These are phyloP conservation scores for Brachirus orientalis DNA, from an alignment of 2,113 vertebrate genomes.

Conservation along the genomic window DNA sequence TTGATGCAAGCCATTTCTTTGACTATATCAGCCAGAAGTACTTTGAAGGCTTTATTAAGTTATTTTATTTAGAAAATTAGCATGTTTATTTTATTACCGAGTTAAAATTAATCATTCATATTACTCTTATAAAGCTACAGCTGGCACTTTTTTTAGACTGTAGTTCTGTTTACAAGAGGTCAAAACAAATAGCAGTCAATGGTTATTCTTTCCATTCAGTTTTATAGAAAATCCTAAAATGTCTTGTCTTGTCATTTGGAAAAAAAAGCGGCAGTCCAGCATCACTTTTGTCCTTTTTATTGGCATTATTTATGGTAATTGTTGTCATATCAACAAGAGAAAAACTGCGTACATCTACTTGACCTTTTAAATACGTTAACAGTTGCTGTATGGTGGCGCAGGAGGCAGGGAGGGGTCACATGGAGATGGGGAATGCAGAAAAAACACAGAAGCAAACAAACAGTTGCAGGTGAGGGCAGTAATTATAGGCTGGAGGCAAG, in stretches of 20 bases:
- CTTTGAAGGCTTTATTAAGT: not conserved
- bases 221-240: too few relatives aligned
- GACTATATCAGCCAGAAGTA: not conserved
- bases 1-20: conserved; percentile 1
- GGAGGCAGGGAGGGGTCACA: conserved; percentile 88
- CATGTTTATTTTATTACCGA: not conserved
- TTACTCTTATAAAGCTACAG: not conserved
- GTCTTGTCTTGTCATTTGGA: not conserved
- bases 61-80: not conserved
- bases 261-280: conserved; percentile 52
- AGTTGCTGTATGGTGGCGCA: conserved; percentile 80
- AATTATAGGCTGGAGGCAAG: conserved; percentile 83
- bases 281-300: conserved; percentile 83
- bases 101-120: not conserved
- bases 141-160: too few relatives aligned
- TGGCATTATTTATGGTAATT: conserved; percentile 81
- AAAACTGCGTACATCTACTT: conserved; percentile 96
- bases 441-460: conserved; percentile 88
- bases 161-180: too few relatives aligned
- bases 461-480: conserved; percentile 76
- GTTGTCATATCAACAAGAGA: conserved; percentile 92
- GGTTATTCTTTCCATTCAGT: too few relatives aligned
- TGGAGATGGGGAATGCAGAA: conserved; percentile 85
- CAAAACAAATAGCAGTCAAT: too few relatives aligned
- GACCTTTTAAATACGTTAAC: conserved; percentile 96